Base-by-base conservation (phyloP, 2,888 invertebrate species). In the Heterodera filipjevi region DNA sequence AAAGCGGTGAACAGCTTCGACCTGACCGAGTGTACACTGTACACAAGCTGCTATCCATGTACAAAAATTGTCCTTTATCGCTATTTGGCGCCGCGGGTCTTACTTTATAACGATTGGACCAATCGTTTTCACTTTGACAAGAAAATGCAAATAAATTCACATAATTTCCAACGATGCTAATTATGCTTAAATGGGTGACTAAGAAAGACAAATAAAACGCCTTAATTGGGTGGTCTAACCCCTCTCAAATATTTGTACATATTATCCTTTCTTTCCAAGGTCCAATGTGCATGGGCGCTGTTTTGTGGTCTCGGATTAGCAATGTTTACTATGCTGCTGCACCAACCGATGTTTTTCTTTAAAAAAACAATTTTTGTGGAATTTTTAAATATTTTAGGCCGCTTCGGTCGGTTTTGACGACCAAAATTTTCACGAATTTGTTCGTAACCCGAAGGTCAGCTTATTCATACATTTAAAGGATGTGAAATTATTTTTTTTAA, bases 21-120 rank as follows among this genome's bases (percentile, higher is more conserved):
- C 35, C 73, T 83, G 77, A 76, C 44, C 70, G 87, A 87, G 39
- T 86, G 84, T 71, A 79, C 77, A 22, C 83, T 87, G n/a, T 87
- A 87, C 82, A 87, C 87, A 1, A 86, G 86, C 35, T 87, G 86
- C 75, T 87, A 87, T 78, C 87, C 87, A 12, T 87, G 44, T 33
- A 46, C 6, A 5, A 3, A 14, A 49, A 49, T 16, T 14, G 49
- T 49, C 49, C 39, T 12, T 39, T 39, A 10, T 39, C 8, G 39
- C 39, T 39, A 39, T 10, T 39, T 39, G n/a, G n/a, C n/a, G n/a
- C n/a, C n/a, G n/a, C n/a, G n/a, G n/a, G n/a, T n/a, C n/a, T n/a
- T n/a, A n/a, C n/a, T n/a, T n/a, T n/a, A n/a, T n/a, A n/a, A n/a
- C n/a, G n/a, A n/a, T n/a, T n/a, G n/a, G n/a, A n/a, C n/a, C n/a